These are phyloP conservation scores for Pygocentrus nattereri DNA, from an alignment of 2,797 vertebrate species.

Conservation along the genomic window DNA sequence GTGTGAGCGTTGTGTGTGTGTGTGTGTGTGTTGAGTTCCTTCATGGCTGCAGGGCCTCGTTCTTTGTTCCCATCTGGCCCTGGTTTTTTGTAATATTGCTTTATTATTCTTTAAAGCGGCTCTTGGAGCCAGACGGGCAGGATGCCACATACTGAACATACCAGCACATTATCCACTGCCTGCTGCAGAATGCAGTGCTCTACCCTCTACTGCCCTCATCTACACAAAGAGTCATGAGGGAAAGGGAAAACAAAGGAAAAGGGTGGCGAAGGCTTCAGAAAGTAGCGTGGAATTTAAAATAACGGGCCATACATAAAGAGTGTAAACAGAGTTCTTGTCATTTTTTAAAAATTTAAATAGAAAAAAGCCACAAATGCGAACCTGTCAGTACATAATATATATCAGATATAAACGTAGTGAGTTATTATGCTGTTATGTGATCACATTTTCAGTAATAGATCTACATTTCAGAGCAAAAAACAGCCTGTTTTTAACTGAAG, in stretches of 20 bases:
- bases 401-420: background rate
- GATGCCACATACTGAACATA: slow-evolving; percentile 65
- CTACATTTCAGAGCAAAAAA: too few relatives aligned
- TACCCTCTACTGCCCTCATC: slow-evolving; percentile 33
- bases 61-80: slow-evolving; percentile 54
- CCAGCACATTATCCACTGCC: slow-evolving; percentile 56
- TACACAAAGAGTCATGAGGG: background rate
- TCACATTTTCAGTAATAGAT: too few relatives aligned
- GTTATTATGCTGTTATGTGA: too few relatives aligned
- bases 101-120: slow-evolving; percentile 62
- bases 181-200: slow-evolving; percentile 50
- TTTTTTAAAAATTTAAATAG: background rate
- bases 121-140: slow-evolving; percentile 56
- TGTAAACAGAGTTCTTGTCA: background rate
- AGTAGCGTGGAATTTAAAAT: background rate
- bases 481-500: too few relatives aligned
- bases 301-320: background rate
- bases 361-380: background rate
- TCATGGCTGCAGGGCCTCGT: slow-evolving; percentile 14
- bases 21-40: slow-evolving; percentile 20
- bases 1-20: background rate
- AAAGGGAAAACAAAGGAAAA: slow-evolving; percentile 12
- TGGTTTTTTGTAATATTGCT: slow-evolving; percentile 52
- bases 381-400: background rate
- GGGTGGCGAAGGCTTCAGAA: background rate